phyloP scores from a whole-genome alignment of 2,888 invertebrate genomes.

The Caenorhabditis japonica region DNA sequence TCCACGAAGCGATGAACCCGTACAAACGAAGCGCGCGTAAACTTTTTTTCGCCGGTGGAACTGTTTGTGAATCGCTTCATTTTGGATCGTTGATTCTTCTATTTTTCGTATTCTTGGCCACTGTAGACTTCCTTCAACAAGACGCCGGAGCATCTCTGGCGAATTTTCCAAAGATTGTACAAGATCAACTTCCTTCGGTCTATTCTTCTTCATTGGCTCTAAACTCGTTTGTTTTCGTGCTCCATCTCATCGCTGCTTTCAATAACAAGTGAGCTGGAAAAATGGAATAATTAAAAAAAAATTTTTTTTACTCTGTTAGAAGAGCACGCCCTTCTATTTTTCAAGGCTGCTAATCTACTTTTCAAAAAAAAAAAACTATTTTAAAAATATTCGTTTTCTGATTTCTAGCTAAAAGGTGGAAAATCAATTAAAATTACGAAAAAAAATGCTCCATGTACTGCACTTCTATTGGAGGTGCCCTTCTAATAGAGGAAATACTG shows the following conservation, averaged over 20 bases:
- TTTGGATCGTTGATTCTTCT: conserved; percentile 28
- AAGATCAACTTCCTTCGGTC: neutral
- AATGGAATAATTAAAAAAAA: no score
- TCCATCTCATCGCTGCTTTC: conserved; percentile 29
- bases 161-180: conserved; percentile 13
- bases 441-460: no score
- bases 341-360: neutral
- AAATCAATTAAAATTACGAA: no score
- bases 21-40: conserved; percentile 27
- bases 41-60: conserved; percentile 57
- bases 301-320: no score
- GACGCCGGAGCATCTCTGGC: conserved; percentile 40
- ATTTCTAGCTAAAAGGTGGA: no score
- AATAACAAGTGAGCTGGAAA: conserved; percentile 43
- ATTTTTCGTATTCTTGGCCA: conserved; percentile 31
- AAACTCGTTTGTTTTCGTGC: neutral
- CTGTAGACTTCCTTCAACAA: conserved; percentile 54
- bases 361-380: neutral
- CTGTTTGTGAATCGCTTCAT: conserved; percentile 33
- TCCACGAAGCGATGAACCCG: conserved; percentile 19
- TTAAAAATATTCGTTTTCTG: no score
- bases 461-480: no score
- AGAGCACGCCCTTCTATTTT: no score
- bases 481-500: no score
- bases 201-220: conserved; percentile 2